A percentile compares a stretch with the other conserved stretches of the same genome.
Conservation (phyloP, 2,888 invertebrate species). For the Empis livida region DNA sequence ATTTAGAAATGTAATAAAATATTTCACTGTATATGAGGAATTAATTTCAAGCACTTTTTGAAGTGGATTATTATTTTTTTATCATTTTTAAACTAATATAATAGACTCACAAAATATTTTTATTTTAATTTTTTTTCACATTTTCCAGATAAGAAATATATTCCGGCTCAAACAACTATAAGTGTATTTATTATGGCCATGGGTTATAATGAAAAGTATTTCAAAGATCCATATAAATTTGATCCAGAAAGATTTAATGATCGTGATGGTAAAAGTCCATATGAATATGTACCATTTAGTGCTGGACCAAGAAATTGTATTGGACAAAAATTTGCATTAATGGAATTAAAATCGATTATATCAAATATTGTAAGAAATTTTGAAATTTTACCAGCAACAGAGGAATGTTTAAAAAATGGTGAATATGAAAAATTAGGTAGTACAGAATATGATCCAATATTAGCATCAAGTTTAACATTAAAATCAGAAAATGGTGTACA, state of each 20-base stretch:
- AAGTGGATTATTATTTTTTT: slow-evolving; percentile 14
- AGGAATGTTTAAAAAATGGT: slow-evolving; percentile 1
- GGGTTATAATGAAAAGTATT: slow-evolving; percentile 11
- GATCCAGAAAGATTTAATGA: slow-evolving; percentile 38
- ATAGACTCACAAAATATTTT: no score
- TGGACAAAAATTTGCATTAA: slow-evolving; percentile 34
- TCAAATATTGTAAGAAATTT: slow-evolving; percentile 37
- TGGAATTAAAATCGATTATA: slow-evolving; percentile 38
- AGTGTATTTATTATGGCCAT: slow-evolving; percentile 7
- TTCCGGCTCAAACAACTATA: slow-evolving; percentile 7
- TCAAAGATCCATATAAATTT: slow-evolving; percentile 9
- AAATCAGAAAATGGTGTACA: slow-evolving; percentile 30
- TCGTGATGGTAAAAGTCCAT: slow-evolving; percentile 26
- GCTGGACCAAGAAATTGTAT: slow-evolving; percentile 47
- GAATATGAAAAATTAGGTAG: neutral
- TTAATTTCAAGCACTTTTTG: no score
- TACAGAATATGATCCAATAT: slow-evolving; percentile 14
- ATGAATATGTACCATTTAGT: slow-evolving; percentile 42
- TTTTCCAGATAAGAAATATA: slow-evolving; percentile 17
- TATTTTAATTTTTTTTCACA: neutral
- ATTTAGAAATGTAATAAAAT: no score
- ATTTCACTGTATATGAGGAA: no score
- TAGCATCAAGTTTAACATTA: slow-evolving; percentile 32
- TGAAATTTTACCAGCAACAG: slow-evolving; percentile 15
- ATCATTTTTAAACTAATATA: no score